phyloP scores from a whole-genome alignment of 2,113 vertebrate species.

The Hiodon tergisus region DNA sequence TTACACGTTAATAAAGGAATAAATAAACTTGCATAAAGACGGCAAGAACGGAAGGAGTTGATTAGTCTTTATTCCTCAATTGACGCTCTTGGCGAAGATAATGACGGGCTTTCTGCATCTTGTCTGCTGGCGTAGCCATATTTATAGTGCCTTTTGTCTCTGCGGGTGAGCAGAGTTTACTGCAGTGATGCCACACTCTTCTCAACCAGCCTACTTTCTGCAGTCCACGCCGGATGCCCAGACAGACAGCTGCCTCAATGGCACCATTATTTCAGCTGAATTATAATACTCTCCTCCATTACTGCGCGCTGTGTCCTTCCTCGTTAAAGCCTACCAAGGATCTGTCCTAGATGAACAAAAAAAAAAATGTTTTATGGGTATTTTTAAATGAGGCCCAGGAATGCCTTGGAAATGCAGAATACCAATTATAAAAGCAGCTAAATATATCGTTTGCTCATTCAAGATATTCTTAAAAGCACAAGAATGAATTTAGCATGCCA shows the following conservation, averaged over 20 bases:
- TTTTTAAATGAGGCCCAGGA: too few relatives aligned
- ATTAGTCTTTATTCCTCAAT: constrained; percentile 56
- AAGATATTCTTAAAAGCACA: too few relatives aligned
- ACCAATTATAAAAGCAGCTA: too few relatives aligned
- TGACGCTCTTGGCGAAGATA: constrained; percentile 51
- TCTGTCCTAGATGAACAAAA: too few relatives aligned
- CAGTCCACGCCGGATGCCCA: too few relatives aligned
- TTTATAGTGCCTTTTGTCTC: constrained; percentile 56
- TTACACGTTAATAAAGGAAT: constrained; percentile 46
- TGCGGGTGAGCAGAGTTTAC: constrained; percentile 30
- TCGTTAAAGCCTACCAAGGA: too few relatives aligned
- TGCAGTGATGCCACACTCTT: constrained; percentile 32
- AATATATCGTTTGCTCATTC: too few relatives aligned
- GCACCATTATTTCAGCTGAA: not conserved
- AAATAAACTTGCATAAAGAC: constrained; percentile 48
- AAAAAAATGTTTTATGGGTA: too few relatives aligned
- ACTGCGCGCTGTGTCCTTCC: not conserved
- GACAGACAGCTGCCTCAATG: not conserved
- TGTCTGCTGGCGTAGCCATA: constrained; percentile 47
- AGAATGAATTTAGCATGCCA: too few relatives aligned
- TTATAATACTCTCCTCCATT: constrained; percentile 26
- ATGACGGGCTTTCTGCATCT: constrained; percentile 47
- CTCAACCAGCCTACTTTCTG: constrained; percentile 26
- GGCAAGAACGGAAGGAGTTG: constrained; percentile 48
- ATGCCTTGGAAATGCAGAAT: too few relatives aligned